Conservation (phyloP, 2,888 invertebrate species). For the Pseudococcus longispinus region DNA sequence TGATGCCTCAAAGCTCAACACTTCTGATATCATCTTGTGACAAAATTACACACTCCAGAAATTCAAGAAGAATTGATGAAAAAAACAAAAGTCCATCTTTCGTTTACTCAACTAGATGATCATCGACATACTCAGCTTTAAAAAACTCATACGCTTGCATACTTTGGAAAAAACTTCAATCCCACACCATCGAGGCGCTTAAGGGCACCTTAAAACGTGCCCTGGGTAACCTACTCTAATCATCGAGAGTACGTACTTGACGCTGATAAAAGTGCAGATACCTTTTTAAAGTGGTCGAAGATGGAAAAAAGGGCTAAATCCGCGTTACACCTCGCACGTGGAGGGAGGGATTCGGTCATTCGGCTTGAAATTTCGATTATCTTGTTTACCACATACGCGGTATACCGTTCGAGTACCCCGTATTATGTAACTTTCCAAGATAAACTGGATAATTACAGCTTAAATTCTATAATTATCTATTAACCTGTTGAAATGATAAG, state of each 20-base stretch:
- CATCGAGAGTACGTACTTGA: not conserved
- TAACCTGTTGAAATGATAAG: not conserved
- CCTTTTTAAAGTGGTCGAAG: not conserved
- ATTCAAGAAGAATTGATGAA: no score
- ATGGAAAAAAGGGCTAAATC: not conserved
- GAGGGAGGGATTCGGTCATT: not conserved
- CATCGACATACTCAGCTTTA: no score
- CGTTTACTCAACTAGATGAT: no score
- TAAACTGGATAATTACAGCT: not conserved
- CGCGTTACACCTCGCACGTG: not conserved
- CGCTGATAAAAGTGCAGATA: not conserved
- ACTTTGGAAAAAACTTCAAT: not conserved
- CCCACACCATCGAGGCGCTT: not conserved
- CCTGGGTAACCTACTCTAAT: not conserved
- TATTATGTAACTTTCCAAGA: not conserved
- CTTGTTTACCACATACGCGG: not conserved
- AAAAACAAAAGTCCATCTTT: no score
- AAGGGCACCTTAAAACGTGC: constrained; percentile 25
- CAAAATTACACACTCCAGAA: no score
- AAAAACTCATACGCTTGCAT: not conserved
- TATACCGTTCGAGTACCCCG: not conserved
- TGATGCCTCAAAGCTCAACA: no score
- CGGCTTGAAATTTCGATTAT: not conserved
- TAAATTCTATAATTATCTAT: constrained; percentile 8
- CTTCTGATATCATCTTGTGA: no score